Base-by-base conservation (phyloP, 2,888 invertebrate genomes). In the Leucophenga montana region DNA sequence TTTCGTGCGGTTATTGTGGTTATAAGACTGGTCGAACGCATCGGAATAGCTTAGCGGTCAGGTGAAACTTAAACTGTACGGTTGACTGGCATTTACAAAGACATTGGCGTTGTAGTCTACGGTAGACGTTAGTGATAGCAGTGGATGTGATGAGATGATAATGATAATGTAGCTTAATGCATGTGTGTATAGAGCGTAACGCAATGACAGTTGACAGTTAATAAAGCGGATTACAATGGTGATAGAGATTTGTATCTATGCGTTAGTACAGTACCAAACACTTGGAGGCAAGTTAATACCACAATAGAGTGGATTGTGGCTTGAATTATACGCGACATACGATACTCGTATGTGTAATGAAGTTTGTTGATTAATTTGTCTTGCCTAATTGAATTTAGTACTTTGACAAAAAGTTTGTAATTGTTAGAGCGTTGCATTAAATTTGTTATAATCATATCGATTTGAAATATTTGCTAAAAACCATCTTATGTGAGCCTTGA, bases 171-270 rank as follows among this genome's bases (percentile, higher is more conserved):
- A 16, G 2, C 16, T 50, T 18, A 13, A 16, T 50, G 8, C 18
- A 50, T 50, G 8, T 53, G 48, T 74, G 71, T 70, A 70, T 11
- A 61, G 73, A 71, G 71, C 74, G 67, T 64, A 31, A 56, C 73
- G 68, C 70, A 75, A 77, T 77, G 78, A 77, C 78, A 75, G 33
- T 73, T 73, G 78, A 77, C 78, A 75, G 75, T 73, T 76, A 71
- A 78, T 75, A 75, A 70, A 71, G 75, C 73, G 67, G 69, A 76
- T 80, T 74, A 80, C 70, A 77, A 67, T 71, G 46, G 2, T 6
- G n/a, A 46, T 46, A n/a, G 46, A n/a, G 46, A n/a, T n/a, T 14
- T 3, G 46, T 18, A 50, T 4, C 13, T 39, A 8, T 39, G 39
- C 3, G 39, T 11, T 9, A 44, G 11, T 16, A 0, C 70, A 31